Evolutionary conservation across 2,888 invertebrate genomes (phyloP).

Genomic region (Mayetiola destructor): DNA sequence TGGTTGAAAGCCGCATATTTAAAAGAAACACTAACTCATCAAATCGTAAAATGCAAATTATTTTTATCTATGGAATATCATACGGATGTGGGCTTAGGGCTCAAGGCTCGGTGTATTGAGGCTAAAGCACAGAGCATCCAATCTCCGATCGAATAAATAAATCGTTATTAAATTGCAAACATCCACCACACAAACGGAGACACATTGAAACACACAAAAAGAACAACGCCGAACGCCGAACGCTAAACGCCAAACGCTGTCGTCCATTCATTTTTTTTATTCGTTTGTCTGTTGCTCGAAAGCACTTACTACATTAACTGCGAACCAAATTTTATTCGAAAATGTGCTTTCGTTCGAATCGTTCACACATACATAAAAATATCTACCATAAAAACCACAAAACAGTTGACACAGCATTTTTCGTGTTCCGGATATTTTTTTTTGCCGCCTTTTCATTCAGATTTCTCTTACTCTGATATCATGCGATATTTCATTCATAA

Average conservation of each 20-base stretch:
- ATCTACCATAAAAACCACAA: neutral
- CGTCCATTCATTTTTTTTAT: no score
- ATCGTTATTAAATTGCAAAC: neutral
- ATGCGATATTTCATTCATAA: neutral
- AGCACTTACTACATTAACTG: no score
- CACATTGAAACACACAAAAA: no score
- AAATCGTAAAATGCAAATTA: constrained; percentile 11
- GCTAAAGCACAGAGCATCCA: neutral
- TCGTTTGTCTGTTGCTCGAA: no score
- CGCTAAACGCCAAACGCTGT: no score
- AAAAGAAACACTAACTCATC: neutral
- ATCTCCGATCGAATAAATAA: constrained; percentile 11
- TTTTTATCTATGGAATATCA: constrained; percentile 1
- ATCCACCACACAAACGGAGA: neutral
- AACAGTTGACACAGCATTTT: constrained; percentile 8
- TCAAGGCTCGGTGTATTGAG: no score
- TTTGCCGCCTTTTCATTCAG: neutral
- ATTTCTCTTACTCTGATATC: neutral
- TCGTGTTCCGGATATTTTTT: no score
- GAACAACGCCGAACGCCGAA: no score
- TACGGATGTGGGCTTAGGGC: no score
- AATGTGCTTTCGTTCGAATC: constrained; percentile 10
- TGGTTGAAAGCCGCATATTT: neutral
- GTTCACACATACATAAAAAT: neutral
- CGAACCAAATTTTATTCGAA: neutral